phyloP scores from a whole-genome alignment of 2,113 vertebrate genomes.

The Alces alces region DNA sequence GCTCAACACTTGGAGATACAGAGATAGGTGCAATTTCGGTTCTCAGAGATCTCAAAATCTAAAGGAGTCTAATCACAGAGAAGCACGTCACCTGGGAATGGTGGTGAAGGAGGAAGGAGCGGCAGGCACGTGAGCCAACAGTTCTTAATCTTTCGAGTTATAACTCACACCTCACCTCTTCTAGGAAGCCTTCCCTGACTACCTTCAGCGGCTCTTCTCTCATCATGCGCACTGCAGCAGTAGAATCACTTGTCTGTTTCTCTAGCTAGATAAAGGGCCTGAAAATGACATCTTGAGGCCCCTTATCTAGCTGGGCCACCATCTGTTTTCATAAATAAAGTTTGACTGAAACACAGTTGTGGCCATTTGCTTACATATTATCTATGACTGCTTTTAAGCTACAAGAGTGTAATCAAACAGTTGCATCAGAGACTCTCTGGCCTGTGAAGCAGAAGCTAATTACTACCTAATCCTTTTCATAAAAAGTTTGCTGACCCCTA shows the following conservation, averaged over 20 bases:
- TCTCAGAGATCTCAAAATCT: neutral
- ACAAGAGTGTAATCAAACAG: neutral
- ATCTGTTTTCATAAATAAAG: neutral
- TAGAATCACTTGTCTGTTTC: neutral
- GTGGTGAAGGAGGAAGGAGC: neutral
- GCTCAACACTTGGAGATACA: neutral
- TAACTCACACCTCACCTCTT: neutral
- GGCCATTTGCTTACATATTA: neutral
- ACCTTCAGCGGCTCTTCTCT: neutral
- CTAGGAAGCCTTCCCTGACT: neutral
- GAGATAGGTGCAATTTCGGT: neutral
- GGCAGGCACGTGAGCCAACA: neutral
- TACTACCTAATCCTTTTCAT: neutral
- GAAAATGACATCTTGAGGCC: neutral
- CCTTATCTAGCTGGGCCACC: neutral
- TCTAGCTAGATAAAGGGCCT: neutral
- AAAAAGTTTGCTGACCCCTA: neutral
- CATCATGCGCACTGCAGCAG: neutral
- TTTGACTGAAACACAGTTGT: neutral
- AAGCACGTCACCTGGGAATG: neutral
- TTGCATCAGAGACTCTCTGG: neutral
- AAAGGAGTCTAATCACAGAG: neutral
- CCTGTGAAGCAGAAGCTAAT: neutral
- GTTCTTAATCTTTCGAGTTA: neutral
- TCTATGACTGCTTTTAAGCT: neutral